Evolutionary conservation across 2,888 invertebrate genomes (phyloP).

Genomic region (Chloromyia formosa): DNA sequence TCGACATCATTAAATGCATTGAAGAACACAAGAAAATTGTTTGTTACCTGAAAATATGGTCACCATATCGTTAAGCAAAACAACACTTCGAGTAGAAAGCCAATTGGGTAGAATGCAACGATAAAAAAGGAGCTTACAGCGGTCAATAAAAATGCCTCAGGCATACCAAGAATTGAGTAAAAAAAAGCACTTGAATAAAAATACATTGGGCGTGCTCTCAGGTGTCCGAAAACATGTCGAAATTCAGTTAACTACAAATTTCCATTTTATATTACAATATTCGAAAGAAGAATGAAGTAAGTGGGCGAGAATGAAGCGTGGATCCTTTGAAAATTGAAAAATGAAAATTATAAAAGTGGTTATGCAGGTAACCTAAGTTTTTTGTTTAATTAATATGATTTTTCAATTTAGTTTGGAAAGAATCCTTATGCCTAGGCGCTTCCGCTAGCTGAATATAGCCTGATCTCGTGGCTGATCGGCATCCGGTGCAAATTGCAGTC

Average conservation of each 20-base stretch:
- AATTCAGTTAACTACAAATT: conserved; percentile 66
- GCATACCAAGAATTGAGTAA: background rate
- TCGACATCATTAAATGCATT: conserved; percentile 48
- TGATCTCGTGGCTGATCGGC: no score
- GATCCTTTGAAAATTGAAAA: no score
- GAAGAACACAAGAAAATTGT: conserved; percentile 45
- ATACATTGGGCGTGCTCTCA: conserved; percentile 56
- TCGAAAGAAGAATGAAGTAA: conserved; percentile 35
- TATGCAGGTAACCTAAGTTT: no score
- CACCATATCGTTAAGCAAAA: conserved; percentile 32
- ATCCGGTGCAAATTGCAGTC: no score
- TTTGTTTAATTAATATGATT: no score
- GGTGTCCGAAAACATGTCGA: conserved; percentile 65
- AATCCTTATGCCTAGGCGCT: no score
- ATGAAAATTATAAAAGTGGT: no score
- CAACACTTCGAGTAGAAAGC: no score
- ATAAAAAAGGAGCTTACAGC: conserved; percentile 22
- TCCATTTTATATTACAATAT: conserved; percentile 59
- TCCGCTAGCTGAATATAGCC: no score
- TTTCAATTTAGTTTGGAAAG: no score
- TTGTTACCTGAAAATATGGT: conserved; percentile 12
- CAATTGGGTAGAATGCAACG: background rate
- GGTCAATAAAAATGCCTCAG: conserved; percentile 19
- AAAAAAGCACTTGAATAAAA: conserved; percentile 21
- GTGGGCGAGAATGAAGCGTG: background rate